A percentile compares a stretch with the other conserved stretches of the same genome.
Conservation (phyloP, 2,113 vertebrate genomes). For the Saiga tatarica region DNA sequence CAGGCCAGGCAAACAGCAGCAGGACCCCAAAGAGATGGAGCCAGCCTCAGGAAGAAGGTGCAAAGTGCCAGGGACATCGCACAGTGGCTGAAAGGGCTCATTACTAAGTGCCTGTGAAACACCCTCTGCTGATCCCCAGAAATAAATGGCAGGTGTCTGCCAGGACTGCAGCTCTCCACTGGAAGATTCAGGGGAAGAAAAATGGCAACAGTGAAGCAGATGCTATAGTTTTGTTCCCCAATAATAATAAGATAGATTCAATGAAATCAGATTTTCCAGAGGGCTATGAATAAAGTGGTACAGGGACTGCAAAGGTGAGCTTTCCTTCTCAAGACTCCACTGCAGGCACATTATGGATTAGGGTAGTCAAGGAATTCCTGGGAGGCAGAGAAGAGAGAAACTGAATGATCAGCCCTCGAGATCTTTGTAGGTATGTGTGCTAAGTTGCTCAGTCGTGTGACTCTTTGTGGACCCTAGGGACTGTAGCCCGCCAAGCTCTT, state of each 20-base stretch:
- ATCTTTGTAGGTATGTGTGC: not conserved
- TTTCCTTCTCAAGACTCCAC: not conserved
- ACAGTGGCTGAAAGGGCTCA: not conserved
- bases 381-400: not conserved
- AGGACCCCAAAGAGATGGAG: not conserved
- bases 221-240: not conserved
- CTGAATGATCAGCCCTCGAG: not conserved
- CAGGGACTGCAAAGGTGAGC: not conserved
- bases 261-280: not conserved
- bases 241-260: not conserved
- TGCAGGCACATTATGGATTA: rapidly evolving
- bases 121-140: not conserved
- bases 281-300: not conserved
- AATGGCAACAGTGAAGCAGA: not conserved
- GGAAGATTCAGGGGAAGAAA: not conserved
- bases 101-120: not conserved
- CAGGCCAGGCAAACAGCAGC: not conserved
- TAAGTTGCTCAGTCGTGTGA: not conserved
- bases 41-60: not conserved
- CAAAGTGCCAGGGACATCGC: rapidly evolving
- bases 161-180: not conserved
- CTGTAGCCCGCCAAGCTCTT: not conserved
- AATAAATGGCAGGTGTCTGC: not conserved
- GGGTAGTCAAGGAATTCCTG: not conserved
- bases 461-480: not conserved